Base-by-base conservation (phyloP, 2,113 vertebrate species). In the Anarhynchus alexandrinus region DNA sequence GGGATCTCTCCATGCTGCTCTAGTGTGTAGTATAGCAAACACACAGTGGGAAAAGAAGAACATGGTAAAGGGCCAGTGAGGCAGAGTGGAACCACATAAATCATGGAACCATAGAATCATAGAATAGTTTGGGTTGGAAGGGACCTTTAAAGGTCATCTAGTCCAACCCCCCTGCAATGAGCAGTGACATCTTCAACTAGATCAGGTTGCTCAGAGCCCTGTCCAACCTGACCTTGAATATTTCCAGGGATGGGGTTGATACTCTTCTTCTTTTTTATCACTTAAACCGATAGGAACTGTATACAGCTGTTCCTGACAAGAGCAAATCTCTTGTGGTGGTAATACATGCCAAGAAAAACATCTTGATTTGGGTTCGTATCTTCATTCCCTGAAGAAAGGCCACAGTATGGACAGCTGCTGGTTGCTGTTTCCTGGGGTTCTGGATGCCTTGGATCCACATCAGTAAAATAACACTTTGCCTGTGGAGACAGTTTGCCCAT, bases 11-110 rank as follows among this genome's bases (percentile, higher is more conserved):
- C 49, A 45, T 12, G 1, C n/a, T 18, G 32, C 29, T 82, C 6
- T 52, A 20, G 6, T 29, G 11, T 51, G 26, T 32, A 20, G 47
- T 14, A 10, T 10, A n/a, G 51, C 52, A 52, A 13, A 51, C 52
- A 87, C 8, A 12, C 30, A 12, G 19, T 32, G 32, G 61, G 47
- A 51, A 12, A 55, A 42, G 29, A 80, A 19, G 14, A 23, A 47
- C 1, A 3, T n/a, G 3, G 20, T 43, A 15, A 64, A 51, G 38
- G 29, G 40, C 51, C 42, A 30, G 20, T 65, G 59, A 73, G 40
- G n/a, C 18, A 2, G 0, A 38, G 14, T 27, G 19, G 21, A 61
- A 36, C 71, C 8, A 4, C 15, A 1, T 8, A 77, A 82, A 6
- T 30, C 65, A 32, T 66, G 43, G 64, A 43, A 66, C 59, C 64